These are phyloP conservation scores for Philantomba maxwellii DNA, from an alignment of 2,113 vertebrate genomes.

Conservation along the genomic window DNA sequence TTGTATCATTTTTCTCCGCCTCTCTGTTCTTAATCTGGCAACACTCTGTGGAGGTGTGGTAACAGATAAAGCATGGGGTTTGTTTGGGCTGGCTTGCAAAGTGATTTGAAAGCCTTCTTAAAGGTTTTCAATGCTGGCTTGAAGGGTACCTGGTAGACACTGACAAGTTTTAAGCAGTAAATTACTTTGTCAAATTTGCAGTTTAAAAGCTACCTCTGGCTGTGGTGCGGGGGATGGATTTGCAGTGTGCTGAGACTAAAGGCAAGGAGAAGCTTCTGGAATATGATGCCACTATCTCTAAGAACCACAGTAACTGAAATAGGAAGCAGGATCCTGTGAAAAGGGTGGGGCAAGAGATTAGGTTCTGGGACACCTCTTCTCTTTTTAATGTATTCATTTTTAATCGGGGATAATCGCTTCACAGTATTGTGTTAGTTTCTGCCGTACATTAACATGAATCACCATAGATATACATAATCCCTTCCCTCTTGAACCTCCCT, in stretches of 20 bases:
- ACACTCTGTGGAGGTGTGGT: background rate
- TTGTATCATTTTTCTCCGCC: background rate
- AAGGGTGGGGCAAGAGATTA: accelerated
- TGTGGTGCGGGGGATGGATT: background rate
- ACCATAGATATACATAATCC: background rate
- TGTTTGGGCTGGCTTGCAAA: constrained; percentile 17
- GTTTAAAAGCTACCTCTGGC: constrained; percentile 50
- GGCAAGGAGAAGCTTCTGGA: background rate
- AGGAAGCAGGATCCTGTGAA: background rate
- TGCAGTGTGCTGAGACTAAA: background rate
- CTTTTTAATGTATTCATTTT: background rate
- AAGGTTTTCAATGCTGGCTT: background rate
- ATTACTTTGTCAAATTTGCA: constrained; percentile 55
- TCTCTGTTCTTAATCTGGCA: background rate
- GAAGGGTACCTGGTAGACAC: background rate
- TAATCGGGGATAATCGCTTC: background rate
- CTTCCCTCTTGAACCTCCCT: background rate
- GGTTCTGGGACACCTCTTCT: background rate
- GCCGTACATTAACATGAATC: background rate
- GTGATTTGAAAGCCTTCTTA: constrained; percentile 37
- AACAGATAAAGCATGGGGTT: background rate
- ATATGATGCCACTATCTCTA: background rate
- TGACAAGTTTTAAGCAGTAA: constrained; percentile 46
- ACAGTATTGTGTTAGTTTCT: background rate
- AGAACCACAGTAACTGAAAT: background rate